phyloP scores from a whole-genome alignment of 2,888 invertebrate species.

The Resseliella maxima region DNA sequence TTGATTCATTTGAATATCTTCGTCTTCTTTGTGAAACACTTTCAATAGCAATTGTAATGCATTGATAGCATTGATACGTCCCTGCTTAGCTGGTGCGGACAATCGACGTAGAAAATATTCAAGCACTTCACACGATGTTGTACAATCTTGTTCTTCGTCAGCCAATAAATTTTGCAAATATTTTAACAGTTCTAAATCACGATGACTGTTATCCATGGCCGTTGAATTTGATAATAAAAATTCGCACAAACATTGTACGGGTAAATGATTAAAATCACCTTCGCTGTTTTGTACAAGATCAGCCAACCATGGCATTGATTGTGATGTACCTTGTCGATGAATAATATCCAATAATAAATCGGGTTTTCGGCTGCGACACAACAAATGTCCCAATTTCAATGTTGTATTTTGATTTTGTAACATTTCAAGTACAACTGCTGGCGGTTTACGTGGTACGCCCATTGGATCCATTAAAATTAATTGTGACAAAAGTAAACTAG shows the following conservation, averaged over 20 bases:
- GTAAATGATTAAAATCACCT: constrained; percentile 80
- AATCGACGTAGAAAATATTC: constrained; percentile 89
- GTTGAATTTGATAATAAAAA: constrained; percentile 81
- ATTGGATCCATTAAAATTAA: constrained; percentile 87
- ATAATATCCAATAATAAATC: constrained; percentile 94
- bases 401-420: constrained; percentile 81
- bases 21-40: constrained; percentile 62
- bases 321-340: constrained; percentile 86
- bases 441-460: constrained; percentile 85
- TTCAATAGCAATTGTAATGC: constrained; percentile 78
- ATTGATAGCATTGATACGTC: constrained; percentile 78
- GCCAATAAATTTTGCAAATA: constrained; percentile 71
- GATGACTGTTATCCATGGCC: constrained; percentile 69
- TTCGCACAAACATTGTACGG: constrained; percentile 98
- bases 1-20: constrained; percentile 63
- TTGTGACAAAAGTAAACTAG: constrained; percentile 85
- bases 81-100: constrained; percentile 82
- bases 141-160: constrained; percentile 69
- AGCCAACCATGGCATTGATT: constrained; percentile 97
- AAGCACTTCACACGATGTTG: constrained; percentile 83
- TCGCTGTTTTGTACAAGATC: constrained; percentile 93
- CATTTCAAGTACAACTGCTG: constrained; percentile 80
- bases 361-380: constrained; percentile 89
- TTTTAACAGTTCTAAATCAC: constrained; percentile 77
- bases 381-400: constrained; percentile 85